Conservation (phyloP, 2,888 invertebrate genomes). For the Calameuta pallipes region DNA sequence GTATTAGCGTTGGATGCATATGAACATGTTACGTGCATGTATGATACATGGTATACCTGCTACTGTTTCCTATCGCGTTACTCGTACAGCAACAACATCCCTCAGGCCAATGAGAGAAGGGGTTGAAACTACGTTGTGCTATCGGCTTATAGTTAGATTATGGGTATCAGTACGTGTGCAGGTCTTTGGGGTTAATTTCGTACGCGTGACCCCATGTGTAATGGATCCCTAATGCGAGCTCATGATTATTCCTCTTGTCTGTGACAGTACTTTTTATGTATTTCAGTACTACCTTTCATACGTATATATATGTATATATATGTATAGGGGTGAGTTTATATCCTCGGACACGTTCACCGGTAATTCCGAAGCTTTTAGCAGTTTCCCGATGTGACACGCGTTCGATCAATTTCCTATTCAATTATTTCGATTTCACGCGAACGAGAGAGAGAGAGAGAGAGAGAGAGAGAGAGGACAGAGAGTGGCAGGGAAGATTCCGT, state of each 20-base stretch:
- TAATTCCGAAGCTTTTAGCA: neutral
- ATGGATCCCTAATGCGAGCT: constrained; percentile 41
- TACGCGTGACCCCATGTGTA: constrained; percentile 22
- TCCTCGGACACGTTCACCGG: neutral
- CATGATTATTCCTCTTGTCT: constrained; percentile 31
- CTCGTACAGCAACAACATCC: neutral
- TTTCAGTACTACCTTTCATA: neutral
- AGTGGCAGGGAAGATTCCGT: neutral
- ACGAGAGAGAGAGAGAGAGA: neutral
- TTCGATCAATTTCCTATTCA: neutral
- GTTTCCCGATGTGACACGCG: neutral
- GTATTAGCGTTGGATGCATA: neutral
- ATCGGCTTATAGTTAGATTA: neutral
- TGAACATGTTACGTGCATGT: neutral
- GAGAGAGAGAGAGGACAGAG: neutral
- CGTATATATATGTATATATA: neutral
- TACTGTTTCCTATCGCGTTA: neutral
- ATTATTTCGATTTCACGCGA: neutral
- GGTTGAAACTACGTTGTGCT: neutral
- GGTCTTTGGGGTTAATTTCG: constrained; percentile 3
- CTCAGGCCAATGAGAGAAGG: neutral
- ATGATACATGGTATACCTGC: neutral
- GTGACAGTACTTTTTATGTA: neutral
- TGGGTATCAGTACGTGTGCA: neutral
- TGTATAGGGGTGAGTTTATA: neutral